Conservation (phyloP, 2,113 vertebrate species). For the Toxostoma redivivum region DNA sequence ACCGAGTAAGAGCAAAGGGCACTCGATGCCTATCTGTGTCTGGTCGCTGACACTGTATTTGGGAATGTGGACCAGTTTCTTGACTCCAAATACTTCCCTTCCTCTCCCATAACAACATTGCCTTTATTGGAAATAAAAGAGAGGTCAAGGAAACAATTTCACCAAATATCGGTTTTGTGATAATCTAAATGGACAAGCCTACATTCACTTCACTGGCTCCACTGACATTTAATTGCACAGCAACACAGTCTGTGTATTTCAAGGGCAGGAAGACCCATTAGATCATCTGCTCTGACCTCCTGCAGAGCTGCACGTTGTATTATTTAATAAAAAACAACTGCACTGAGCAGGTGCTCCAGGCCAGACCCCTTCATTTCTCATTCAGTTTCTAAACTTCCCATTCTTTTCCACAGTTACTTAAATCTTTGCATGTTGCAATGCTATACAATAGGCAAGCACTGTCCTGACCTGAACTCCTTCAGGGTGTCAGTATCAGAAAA, state of each 20-base stretch:
- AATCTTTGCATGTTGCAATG: conserved; percentile 3
- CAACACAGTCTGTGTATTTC: neutral
- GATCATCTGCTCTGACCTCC: neutral
- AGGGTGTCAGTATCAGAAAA: conserved; percentile 37
- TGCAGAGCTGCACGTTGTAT: neutral
- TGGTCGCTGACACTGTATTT: neutral
- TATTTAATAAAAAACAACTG: conserved; percentile 24
- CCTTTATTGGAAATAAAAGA: neutral
- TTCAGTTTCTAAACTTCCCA: neutral
- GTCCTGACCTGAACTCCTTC: conserved; percentile 50
- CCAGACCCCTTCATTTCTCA: neutral
- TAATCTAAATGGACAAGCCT: neutral
- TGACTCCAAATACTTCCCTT: neutral
- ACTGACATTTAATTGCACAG: neutral
- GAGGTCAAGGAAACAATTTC: neutral
- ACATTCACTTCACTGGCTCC: neutral
- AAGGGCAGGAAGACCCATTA: conserved; percentile 2
- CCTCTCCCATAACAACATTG: neutral
- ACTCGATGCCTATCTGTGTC: neutral
- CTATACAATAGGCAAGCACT: conserved; percentile 2
- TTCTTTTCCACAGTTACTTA: neutral
- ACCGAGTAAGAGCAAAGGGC: neutral
- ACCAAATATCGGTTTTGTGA: neutral
- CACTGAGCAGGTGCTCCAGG: neutral
- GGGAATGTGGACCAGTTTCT: neutral